Conservation (phyloP, 23 tunicate genomes). For the Trididemnum nubilum region DNA sequence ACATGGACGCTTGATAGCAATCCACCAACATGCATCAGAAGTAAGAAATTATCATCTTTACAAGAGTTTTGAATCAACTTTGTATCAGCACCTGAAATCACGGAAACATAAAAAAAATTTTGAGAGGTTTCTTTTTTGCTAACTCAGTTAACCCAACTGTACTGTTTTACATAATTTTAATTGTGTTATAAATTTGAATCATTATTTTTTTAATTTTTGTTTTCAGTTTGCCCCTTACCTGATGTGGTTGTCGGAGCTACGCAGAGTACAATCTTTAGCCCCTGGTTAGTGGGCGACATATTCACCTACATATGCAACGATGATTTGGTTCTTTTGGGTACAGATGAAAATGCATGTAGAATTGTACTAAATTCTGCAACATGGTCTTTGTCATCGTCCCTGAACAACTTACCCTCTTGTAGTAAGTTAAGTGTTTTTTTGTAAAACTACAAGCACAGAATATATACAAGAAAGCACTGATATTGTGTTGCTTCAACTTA, state of each 20-base stretch:
- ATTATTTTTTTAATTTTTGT: too few relatives aligned
- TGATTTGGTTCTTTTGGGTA: not conserved
- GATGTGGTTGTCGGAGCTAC: not conserved
- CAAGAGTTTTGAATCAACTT: too few relatives aligned
- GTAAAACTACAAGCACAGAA: too few relatives aligned
- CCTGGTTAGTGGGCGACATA: not conserved
- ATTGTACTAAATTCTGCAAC: not conserved
- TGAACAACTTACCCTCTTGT: not conserved
- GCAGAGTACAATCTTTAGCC: not conserved
- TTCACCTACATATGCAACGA: not conserved
- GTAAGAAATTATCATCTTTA: too few relatives aligned
- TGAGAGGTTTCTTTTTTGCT: too few relatives aligned
- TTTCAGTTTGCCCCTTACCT: constrained; percentile 7
- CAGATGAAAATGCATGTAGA: not conserved
- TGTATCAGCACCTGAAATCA: too few relatives aligned
- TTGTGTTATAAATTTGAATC: too few relatives aligned
- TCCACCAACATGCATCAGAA: not conserved
- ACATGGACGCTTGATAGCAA: not conserved
- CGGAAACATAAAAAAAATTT: too few relatives aligned
- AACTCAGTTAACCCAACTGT: too few relatives aligned
- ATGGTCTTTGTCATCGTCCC: not conserved
- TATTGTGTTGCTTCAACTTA: too few relatives aligned
- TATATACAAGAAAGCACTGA: too few relatives aligned
- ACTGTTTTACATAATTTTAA: too few relatives aligned
- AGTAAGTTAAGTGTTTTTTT: constrained; percentile 8